Percentiles rank a stretch among this genome's conserved stretches.
Evolutionary conservation across 53 echinoderm and acorn worm genomes (phyloP).

Genomic region (Apostichopus leukothele): DNA sequence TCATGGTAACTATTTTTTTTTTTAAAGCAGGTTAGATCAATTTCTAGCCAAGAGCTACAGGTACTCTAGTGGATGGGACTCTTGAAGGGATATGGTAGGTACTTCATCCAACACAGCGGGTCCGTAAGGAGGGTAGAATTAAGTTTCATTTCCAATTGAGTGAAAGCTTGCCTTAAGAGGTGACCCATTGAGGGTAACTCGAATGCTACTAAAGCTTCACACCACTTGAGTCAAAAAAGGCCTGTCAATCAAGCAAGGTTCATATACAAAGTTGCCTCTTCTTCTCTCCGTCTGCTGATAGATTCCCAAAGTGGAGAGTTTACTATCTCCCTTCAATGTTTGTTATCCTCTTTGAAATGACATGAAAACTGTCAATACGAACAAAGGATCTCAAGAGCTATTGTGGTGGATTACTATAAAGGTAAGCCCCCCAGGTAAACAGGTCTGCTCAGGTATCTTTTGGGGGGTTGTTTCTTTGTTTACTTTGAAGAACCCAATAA

Average conservation of each 20-base stretch:
- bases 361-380: slow-evolving; percentile 31
- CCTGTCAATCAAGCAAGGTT: slow-evolving; percentile 16
- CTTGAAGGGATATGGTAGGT: slow-evolving; percentile 7
- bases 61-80: not conserved
- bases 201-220: not conserved
- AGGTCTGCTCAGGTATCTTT: slow-evolving; percentile 22
- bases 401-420: slow-evolving; percentile 19
- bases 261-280: slow-evolving; percentile 10
- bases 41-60: not conserved
- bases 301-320: slow-evolving; percentile 35
- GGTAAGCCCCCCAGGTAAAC: not conserved
- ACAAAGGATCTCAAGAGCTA: slow-evolving; percentile 26
- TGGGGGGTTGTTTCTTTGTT: slow-evolving; percentile 15
- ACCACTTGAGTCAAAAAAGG: not conserved
- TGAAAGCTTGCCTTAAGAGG: slow-evolving; percentile 35
- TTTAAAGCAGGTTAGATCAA: not conserved
- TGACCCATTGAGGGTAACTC: not conserved
- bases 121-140: slow-evolving; percentile 14
- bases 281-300: not conserved
- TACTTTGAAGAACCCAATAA: slow-evolving; percentile 22
- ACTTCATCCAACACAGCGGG: slow-evolving; percentile 25
- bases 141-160: slow-evolving; percentile 8
- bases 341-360: slow-evolving; percentile 21
- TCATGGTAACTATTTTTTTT: not conserved
- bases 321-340: slow-evolving; percentile 23